Conservation (phyloP, 2,797 vertebrate species). For the Malurus splendens region DNA sequence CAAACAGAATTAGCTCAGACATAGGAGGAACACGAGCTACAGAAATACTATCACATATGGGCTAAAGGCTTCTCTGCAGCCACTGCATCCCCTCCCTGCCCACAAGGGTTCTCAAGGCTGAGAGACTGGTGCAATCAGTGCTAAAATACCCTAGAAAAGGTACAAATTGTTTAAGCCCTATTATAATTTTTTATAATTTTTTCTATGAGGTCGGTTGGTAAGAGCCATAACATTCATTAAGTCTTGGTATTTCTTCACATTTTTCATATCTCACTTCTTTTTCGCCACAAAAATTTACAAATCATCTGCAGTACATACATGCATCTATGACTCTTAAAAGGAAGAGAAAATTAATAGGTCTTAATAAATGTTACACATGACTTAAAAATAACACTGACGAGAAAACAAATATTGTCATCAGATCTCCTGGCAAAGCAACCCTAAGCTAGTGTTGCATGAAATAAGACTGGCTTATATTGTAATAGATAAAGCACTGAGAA, state of each 20-base stretch:
- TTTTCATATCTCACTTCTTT: not conserved
- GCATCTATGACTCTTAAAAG: not conserved
- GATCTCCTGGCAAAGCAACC: not conserved
- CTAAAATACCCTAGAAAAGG: not conserved
- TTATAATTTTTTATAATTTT: not conserved
- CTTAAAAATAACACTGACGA: not conserved
- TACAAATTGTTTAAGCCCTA: not conserved
- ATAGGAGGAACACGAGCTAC: not conserved
- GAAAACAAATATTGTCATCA: constrained; percentile 35
- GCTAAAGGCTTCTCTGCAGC: not conserved
- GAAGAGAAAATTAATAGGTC: not conserved
- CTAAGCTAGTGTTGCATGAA: constrained; percentile 21
- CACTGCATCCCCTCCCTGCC: not conserved
- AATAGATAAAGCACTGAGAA: not conserved
- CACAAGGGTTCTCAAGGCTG: not conserved
- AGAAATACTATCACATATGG: not conserved
- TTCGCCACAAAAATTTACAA: not conserved
- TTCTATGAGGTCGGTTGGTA: not conserved
- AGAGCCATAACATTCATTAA: not conserved
- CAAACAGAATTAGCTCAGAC: not conserved
- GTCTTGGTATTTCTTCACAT: not conserved
- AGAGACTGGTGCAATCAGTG: not conserved
- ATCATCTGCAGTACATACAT: not conserved
- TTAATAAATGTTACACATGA: not conserved
- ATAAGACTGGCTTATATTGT: constrained; percentile 1